These are phyloP conservation scores for Prunella fulvescens DNA, from an alignment of 2,113 vertebrate genomes.

Conservation along the genomic window DNA sequence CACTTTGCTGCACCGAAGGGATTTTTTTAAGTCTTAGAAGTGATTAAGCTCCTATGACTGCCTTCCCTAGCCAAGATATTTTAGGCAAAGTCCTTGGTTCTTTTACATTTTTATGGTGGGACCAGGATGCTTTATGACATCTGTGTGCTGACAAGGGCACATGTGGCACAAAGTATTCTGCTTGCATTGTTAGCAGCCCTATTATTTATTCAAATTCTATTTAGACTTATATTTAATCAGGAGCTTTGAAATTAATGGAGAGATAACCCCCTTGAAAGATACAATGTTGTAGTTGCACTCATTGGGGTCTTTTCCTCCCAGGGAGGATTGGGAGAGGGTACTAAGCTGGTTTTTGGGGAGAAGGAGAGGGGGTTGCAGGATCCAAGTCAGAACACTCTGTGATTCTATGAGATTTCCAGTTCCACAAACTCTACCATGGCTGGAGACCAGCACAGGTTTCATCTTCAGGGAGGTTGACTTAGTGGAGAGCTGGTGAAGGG, in stretches of 20 bases:
- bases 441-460: not conserved
- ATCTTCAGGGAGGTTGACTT: not conserved
- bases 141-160: not conserved
- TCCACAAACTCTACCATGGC: not conserved
- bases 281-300: rapidly evolving
- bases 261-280: not conserved
- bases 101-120: not conserved
- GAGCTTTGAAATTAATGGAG: not conserved
- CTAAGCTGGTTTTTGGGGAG: not conserved
- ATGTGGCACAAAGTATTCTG: not conserved
- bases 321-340: not conserved
- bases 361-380: not conserved
- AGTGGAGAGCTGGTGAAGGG: not conserved
- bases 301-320: not conserved
- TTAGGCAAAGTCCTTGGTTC: not conserved
- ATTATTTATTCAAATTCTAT: not conserved
- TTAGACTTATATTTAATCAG: not conserved
- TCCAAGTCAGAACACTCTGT: not conserved
- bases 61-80: not conserved
- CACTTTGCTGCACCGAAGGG: not conserved
- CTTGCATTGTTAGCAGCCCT: not conserved
- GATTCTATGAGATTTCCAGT: not conserved
- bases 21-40: not conserved
- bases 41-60: not conserved
- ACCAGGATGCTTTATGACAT: not conserved